Base-by-base conservation (phyloP, 2,113 vertebrate species). In the Synodontis membranacea region DNA sequence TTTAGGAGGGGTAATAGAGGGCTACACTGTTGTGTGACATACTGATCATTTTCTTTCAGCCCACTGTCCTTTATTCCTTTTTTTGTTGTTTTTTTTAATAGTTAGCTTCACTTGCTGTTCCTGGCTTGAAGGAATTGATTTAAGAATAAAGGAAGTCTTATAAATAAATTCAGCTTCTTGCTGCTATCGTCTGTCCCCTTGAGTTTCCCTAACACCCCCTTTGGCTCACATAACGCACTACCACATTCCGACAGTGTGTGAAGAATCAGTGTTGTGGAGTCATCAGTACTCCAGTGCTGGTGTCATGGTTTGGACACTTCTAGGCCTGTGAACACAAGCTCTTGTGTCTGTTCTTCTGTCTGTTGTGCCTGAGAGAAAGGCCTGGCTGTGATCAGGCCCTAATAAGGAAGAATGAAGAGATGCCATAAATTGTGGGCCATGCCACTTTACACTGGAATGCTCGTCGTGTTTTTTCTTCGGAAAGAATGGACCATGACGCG, bases 391-490 rank as follows among this genome's bases (percentile, higher is more conserved):
- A 60, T 85, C 54, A 85, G 62, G 86, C 19, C 88, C 86, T 85
- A 87, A 86, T 83, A 86, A 86, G 86, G 88, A 85, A 87, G 86
- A 82, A 83, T 15, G 50, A 82, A 72, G 25, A 64, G 68, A 85
- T 75, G 48, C 74, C 84, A 52, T 87, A 85, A 87, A 87, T 68
- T 74, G 56, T 80, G 54, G 56, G 62, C 81, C 74, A 62, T 86
- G 76, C 85, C 82, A 86, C 76, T 86, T 72, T 82, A 86, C 50
- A 68, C 80, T 83, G 88, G 88, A 87, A 87, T 89, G 83, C 79
- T 87, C 74, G 70, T 87, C 39, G 42, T 89, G 87, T 88, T 88
- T 64, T 88, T 88, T 80, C 82, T 88, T 88, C n/a, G 23, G 50
- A 88, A 84, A 81, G 85, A 80, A 83, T 52, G 86, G 60, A 82